These are phyloP conservation scores for Volucella bombylans DNA, from an alignment of 2,888 invertebrate genomes.

Conservation along the genomic window DNA sequence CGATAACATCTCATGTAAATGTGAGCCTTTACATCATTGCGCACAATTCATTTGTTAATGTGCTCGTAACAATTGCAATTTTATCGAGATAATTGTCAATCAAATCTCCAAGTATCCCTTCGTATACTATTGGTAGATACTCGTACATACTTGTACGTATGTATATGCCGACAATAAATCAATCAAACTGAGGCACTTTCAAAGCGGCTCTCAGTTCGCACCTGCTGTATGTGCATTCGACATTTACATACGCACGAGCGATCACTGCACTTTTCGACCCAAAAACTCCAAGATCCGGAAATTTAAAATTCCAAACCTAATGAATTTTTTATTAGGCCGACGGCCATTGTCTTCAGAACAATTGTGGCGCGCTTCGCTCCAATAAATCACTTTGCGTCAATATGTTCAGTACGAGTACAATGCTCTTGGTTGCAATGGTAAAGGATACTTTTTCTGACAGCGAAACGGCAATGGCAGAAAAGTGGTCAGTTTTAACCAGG, in stretches of 20 bases:
- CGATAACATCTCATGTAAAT: conserved; percentile 55
- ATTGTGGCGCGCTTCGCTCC: conserved; percentile 58
- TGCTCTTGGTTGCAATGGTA: conserved; percentile 46
- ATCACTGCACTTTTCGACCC: conserved; percentile 45
- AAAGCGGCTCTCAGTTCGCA: conserved; percentile 54
- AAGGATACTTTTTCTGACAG: conserved; percentile 49
- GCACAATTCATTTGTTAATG: conserved; percentile 59
- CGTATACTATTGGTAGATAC: conserved; percentile 4
- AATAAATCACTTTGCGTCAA: conserved; percentile 74
- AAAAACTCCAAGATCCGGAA: conserved; percentile 57
- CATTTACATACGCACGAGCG: conserved; percentile 72
- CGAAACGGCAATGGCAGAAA: conserved; percentile 5
- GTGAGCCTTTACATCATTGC: conserved; percentile 34
- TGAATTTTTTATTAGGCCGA: conserved; percentile 71
- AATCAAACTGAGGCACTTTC: conserved; percentile 64
- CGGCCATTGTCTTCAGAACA: conserved; percentile 59
- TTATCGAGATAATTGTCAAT: conserved; percentile 59
- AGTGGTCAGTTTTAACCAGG: conserved; percentile 52
- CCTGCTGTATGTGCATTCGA: conserved; percentile 53
- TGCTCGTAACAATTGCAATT: conserved; percentile 49
- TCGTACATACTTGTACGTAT: too few species aligned
- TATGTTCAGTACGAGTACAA: conserved; percentile 50
- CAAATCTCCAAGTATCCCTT: conserved; percentile 61
- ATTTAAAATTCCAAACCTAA: conserved; percentile 72
- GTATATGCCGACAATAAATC: conserved; percentile 59